Evolutionary conservation across 64 coral and sea anemone genomes (phyloP).

Genomic region (Montipora sp.): DNA sequence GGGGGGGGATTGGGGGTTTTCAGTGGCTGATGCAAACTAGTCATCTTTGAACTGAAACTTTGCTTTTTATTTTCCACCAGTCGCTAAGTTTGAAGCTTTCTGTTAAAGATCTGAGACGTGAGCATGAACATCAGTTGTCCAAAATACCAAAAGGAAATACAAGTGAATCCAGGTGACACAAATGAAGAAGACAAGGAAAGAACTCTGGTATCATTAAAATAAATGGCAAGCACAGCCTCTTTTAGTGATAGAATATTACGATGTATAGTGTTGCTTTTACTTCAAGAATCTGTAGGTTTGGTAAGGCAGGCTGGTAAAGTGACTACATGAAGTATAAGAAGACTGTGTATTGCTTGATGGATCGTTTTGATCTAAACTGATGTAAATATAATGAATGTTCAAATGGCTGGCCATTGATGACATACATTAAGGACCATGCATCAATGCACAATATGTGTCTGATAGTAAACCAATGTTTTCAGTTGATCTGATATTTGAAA

Average conservation of each 20-base stretch:
- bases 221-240: background rate
- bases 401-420: background rate
- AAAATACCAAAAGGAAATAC: slow-evolving; percentile 1
- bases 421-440: too few species aligned
- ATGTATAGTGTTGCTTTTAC: background rate
- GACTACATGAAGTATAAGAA: too few species aligned
- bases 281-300: background rate
- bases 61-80: background rate
- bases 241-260: background rate
- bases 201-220: background rate
- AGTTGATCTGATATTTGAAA: too few species aligned
- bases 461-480: too few species aligned
- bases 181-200: background rate
- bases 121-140: slow-evolving; percentile 45
- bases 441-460: too few species aligned
- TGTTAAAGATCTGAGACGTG: slow-evolving; percentile 41
- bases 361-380: background rate
- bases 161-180: background rate
- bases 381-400: background rate
- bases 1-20: too few species aligned
- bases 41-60: background rate
- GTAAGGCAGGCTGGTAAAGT: too few species aligned
- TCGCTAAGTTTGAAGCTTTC: slow-evolving; percentile 49
- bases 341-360: too few species aligned
- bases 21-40: background rate